Percentiles rank a stretch among this genome's conserved stretches.
phyloP scores from a whole-genome alignment of 2,888 invertebrate species.

The Alloplasta piceator region DNA sequence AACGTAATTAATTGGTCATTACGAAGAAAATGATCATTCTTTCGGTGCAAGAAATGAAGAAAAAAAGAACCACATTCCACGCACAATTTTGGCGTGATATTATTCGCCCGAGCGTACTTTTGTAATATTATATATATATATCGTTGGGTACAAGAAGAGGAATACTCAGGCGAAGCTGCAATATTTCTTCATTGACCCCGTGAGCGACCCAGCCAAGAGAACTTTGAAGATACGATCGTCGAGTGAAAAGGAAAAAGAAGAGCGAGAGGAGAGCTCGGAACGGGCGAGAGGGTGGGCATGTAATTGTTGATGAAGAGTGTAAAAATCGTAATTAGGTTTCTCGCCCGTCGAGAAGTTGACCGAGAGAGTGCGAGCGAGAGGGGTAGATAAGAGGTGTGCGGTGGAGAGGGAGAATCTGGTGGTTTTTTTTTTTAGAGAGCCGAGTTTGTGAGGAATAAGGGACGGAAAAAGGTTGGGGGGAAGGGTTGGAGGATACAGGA shows the following conservation, averaged over 20 bases:
- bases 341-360: constrained; percentile 52
- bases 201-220: constrained; percentile 65
- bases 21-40: constrained; percentile 38
- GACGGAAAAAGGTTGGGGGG: constrained; percentile 9
- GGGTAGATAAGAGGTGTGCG: neutral
- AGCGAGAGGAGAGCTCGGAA: neutral
- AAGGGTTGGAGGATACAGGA: constrained; percentile 32
- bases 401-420: neutral
- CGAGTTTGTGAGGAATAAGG: constrained; percentile 11
- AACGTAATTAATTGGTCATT: constrained; percentile 56
- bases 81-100: constrained; percentile 28
- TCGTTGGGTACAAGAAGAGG: constrained; percentile 32
- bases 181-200: constrained; percentile 69
- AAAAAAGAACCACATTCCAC: constrained; percentile 8
- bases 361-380: constrained; percentile 36
- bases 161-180: constrained; percentile 55
- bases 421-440: neutral
- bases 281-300: constrained; percentile 53
- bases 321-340: constrained; percentile 71
- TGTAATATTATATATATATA: neutral
- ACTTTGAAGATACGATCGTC: constrained; percentile 66
- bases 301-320: constrained; percentile 71
- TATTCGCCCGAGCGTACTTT: constrained; percentile 7
- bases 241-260: neutral
- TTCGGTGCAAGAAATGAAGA: constrained; percentile 3